Base-by-base conservation (phyloP, 2,888 invertebrate genomes). In the Hipparchia semele region DNA sequence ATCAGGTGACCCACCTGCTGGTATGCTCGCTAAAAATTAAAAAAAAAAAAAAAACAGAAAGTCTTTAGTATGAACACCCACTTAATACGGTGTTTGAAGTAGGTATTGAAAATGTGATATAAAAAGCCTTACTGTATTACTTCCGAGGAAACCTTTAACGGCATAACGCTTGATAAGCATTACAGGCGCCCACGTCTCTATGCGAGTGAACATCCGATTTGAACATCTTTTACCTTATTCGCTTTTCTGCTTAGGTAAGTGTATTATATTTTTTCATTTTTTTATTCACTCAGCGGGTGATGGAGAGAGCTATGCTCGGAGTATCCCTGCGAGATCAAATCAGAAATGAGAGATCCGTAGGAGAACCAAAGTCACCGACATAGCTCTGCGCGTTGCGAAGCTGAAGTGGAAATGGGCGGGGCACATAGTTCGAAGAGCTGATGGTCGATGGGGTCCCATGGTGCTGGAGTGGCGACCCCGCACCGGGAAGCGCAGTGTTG, bases 141-240 rank as follows among this genome's bases (percentile, higher is more conserved):
- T 64, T 51, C 51, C 23, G 51, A 49, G 23, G 23, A 64, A 64
- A 65, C 7, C 53, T 65, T 65, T 33, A 65, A 33, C 33, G 51
- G 23, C 65, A 65, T 65, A 53, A 65, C 33, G 65, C 53, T 53
- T 65, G 6, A 62, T 33, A 65, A 51, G 65, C 65, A 33, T 23
- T 10, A 64, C 64, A 51, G 61, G n/a, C 33, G 51, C 51, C 65
- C 12, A 53, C 65, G 51, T 53, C 23, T 65, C 53, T 64, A 23
- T 33, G 53, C 33, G 23, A 64, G 64, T 13, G 64, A 64, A 49
- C 65, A 65, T 53, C 12, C 33, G 33, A 65, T 53, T 65, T 33
- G n/a, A 64, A n/a, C 33, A 65, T 53, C 10, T 23, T 23, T 46
- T 49, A 13, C 13, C 62, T 33, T 33, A 33, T 39, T 33, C 53